These are phyloP conservation scores for Camponotus floridanus DNA, from an alignment of 1,140 invertebrate species.

Conservation along the genomic window DNA sequence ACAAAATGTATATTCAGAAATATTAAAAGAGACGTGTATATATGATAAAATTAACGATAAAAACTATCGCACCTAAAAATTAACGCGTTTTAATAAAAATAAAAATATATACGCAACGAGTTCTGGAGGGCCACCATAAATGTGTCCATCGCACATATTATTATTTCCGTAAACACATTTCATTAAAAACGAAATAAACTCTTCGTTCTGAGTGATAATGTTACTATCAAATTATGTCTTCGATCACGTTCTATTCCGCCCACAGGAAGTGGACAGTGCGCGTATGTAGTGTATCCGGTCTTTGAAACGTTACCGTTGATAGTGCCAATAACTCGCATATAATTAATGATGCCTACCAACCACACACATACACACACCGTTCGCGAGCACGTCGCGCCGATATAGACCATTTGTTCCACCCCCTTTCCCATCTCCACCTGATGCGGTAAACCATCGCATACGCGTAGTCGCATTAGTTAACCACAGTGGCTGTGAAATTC, in stretches of 20 bases:
- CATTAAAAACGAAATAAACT: background rate
- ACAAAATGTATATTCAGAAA: background rate
- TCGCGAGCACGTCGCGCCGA: slow-evolving; percentile 35
- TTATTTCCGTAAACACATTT: background rate
- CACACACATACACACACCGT: background rate
- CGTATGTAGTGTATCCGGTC: slow-evolving; percentile 58
- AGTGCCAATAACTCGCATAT: slow-evolving; percentile 63
- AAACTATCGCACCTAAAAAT: slow-evolving; percentile 1
- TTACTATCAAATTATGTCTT: slow-evolving; percentile 55
- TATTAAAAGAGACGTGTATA: background rate
- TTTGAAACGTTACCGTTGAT: slow-evolving; percentile 54
- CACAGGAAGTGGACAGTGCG: slow-evolving; percentile 55
- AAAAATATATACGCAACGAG: background rate
- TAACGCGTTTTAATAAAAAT: slow-evolving; percentile 2
- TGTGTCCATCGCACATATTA: background rate
- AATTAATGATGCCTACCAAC: slow-evolving; percentile 60
- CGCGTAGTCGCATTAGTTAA: slow-evolving; percentile 62
- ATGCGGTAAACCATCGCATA: slow-evolving; percentile 61
- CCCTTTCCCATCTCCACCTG: background rate
- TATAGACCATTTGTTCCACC: slow-evolving; percentile 59
- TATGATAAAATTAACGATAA: background rate
- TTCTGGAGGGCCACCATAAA: background rate
- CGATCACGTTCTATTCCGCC: slow-evolving; percentile 18
- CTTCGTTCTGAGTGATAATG: slow-evolving; percentile 30
- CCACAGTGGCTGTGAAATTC: slow-evolving; percentile 52